These are phyloP conservation scores for Calypte anna DNA, from an alignment of 2,113 vertebrate species.

Conservation along the genomic window DNA sequence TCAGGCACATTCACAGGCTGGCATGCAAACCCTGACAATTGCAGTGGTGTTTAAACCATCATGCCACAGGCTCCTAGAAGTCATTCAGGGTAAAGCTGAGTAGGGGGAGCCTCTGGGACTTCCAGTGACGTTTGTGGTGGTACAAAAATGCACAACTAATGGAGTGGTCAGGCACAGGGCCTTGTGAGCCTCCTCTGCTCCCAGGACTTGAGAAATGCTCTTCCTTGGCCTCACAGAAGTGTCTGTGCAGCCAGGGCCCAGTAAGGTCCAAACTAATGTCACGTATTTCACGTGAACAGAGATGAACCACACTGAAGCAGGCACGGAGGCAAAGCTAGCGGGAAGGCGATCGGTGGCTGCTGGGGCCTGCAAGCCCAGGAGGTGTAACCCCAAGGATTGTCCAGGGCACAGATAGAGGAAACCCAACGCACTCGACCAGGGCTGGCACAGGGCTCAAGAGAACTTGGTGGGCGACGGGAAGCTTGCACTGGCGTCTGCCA, in stretches of 20 bases:
- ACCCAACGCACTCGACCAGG: no score
- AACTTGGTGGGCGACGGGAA: rapidly evolving
- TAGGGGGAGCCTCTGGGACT: rapidly evolving
- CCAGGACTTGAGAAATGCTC: neutral
- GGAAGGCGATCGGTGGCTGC: rapidly evolving
- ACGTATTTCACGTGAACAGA: rapidly evolving
- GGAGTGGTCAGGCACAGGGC: no score
- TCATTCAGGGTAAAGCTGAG: neutral
- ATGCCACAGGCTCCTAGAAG: neutral
- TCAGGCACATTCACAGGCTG: neutral
- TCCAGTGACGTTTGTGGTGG: neutral
- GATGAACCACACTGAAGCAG: rapidly evolving
- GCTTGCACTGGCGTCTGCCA: no score
- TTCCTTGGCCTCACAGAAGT: rapidly evolving
- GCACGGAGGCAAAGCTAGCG: rapidly evolving
- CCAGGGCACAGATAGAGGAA: neutral
- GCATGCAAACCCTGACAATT: neutral
- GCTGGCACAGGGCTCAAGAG: no score
- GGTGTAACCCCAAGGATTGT: rapidly evolving
- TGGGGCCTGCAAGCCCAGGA: neutral
- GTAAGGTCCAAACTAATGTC: rapidly evolving
- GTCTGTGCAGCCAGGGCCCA: neutral
- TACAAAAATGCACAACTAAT: no score
- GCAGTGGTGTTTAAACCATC: neutral
- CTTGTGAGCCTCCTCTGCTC: no score